These are phyloP conservation scores for Himantopus leucocephalus DNA, from an alignment of 2,113 vertebrate species.

Conservation along the genomic window DNA sequence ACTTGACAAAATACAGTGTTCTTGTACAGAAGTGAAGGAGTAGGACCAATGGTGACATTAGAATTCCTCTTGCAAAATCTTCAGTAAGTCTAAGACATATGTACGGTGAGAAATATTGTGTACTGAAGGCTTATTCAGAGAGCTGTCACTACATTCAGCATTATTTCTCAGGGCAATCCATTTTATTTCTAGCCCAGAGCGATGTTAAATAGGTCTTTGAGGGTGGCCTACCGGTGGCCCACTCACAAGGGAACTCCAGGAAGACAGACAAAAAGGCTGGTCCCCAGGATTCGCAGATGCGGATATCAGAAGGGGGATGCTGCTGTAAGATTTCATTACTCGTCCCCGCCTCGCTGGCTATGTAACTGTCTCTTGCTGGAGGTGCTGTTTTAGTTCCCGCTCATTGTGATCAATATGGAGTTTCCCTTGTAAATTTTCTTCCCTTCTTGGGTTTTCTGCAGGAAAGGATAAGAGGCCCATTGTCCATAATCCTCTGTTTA, in stretches of 20 bases:
- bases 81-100: background rate
- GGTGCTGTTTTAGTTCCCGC: slow-evolving; percentile 18
- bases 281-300: background rate
- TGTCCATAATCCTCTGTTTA: slow-evolving; percentile 69
- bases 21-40: background rate
- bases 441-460: slow-evolving; percentile 56
- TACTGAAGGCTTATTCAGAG: background rate
- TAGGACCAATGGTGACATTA: background rate
- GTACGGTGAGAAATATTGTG: background rate
- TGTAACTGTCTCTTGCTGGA: slow-evolving; percentile 21
- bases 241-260: background rate
- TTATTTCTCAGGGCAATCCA: background rate
- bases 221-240: slow-evolving; percentile 22
- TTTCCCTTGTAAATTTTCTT: slow-evolving; percentile 55
- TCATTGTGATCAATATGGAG: slow-evolving; percentile 42
- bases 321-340: background rate
- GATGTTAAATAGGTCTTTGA: slow-evolving; percentile 26
- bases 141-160: background rate
- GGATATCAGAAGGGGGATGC: background rate
- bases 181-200: slow-evolving; percentile 7
- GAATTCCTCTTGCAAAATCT: background rate
- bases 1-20: background rate
- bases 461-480: slow-evolving; percentile 53
- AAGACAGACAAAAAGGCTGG: background rate
- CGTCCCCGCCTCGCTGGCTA: background rate